Evolutionary conservation across 1,140 invertebrate genomes (phyloP).

Genomic region (Goniozus legneri): DNA sequence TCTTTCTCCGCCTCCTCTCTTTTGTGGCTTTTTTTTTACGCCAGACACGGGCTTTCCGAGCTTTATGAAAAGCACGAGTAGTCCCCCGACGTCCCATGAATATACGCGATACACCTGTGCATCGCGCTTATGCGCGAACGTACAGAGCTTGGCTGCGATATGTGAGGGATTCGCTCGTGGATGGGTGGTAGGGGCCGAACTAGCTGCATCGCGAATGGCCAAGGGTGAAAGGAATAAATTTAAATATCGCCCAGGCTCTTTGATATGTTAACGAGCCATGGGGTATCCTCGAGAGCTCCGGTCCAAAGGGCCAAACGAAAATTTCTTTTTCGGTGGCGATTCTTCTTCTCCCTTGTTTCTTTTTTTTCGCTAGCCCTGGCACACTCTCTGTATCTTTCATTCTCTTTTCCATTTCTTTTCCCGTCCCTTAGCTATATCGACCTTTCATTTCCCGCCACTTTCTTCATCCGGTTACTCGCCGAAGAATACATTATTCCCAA

Average conservation of each 20-base stretch:
- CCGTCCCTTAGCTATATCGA: no score
- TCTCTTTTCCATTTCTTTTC: no score
- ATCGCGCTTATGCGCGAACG: no score
- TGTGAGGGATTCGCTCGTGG: constrained; percentile 16
- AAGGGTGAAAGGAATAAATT: constrained; percentile 38
- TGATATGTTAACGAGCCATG: constrained; percentile 46
- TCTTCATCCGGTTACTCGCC: constrained; percentile 6
- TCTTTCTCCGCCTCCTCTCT: no score
- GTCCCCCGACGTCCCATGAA: constrained; percentile 9
- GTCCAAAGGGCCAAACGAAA: constrained; percentile 8
- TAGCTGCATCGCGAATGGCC: constrained; percentile 2
- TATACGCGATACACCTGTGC: no score
- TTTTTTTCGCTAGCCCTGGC: no score
- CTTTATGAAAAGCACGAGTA: constrained; percentile 23
- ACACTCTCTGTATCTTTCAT: no score
- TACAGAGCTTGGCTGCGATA: constrained; percentile 15
- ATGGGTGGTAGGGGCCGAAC: no score
- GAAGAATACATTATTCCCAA: constrained; percentile 14
- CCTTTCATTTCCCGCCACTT: background rate
- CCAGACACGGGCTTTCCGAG: constrained; percentile 20
- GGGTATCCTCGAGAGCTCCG: constrained; percentile 10
- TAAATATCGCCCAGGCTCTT: constrained; percentile 40
- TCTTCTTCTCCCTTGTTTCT: constrained; percentile 12
- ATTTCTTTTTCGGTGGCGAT: constrained; percentile 39
- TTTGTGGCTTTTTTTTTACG: no score